These are phyloP conservation scores for Pelagia noctiluca DNA, from an alignment of 30 jellyfish, hydroid and myxozoan species.

Conservation along the genomic window DNA sequence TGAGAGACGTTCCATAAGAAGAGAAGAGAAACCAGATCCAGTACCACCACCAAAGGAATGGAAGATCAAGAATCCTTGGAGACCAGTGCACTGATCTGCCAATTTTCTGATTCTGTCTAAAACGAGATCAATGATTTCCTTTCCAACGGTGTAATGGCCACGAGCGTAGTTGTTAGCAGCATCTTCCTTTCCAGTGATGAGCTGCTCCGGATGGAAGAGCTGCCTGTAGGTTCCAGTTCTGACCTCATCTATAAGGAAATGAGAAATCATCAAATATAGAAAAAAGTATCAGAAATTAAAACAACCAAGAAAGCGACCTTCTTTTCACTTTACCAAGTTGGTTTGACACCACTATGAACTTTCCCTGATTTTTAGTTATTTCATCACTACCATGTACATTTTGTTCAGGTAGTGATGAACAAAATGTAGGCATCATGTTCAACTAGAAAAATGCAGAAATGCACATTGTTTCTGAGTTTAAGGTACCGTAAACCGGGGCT, in stretches of 20 bases:
- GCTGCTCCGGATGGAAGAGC: constrained; percentile 96
- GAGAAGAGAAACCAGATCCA: constrained; percentile 95
- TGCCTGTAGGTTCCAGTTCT: constrained; percentile 96
- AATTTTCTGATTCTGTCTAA: constrained; percentile 90
- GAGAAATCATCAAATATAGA: neutral
- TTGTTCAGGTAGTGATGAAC: too few relatives aligned
- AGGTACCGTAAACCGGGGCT: too few relatives aligned
- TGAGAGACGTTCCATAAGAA: constrained; percentile 93
- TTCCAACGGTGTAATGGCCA: constrained; percentile 98
- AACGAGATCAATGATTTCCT: constrained; percentile 87
- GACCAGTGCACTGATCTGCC: constrained; percentile 97
- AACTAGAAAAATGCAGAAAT: too few relatives aligned
- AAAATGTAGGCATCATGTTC: too few relatives aligned
- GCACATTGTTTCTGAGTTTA: too few relatives aligned
- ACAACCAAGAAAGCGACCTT: too few relatives aligned
- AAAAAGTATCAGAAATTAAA: too few relatives aligned
- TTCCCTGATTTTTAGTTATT: too few relatives aligned
- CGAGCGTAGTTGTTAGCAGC: constrained; percentile 99
- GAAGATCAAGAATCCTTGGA: constrained; percentile 94
- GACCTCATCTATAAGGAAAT: constrained; percentile 76
- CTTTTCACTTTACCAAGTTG: too few relatives aligned
- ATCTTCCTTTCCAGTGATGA: constrained; percentile 96
- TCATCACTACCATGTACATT: too few relatives aligned
- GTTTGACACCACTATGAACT: too few relatives aligned
- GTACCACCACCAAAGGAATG: constrained; percentile 99